phyloP scores from a whole-genome alignment of 2,888 invertebrate genomes.

The Nebria brevicollis region DNA sequence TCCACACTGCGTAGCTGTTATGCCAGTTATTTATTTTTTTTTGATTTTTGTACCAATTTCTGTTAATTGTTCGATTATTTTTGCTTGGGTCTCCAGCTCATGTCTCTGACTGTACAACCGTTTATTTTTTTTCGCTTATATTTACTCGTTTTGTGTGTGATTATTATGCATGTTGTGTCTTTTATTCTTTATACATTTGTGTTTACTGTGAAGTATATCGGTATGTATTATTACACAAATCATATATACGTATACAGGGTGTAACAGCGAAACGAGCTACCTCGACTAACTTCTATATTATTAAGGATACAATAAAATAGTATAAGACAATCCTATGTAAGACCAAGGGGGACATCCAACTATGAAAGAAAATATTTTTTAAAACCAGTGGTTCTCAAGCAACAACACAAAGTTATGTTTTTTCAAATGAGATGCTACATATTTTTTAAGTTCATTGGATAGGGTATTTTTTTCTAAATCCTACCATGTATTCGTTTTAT shows the following conservation, averaged over 20 bases:
- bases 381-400: too few species aligned
- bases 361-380: too few species aligned
- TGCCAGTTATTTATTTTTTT: constrained; percentile 5
- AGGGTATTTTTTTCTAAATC: too few species aligned
- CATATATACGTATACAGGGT: not conserved
- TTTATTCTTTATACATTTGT: constrained; percentile 34
- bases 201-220: constrained; percentile 31
- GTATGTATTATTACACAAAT: constrained; percentile 31
- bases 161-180: constrained; percentile 47
- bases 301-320: too few species aligned
- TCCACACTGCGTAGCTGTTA: constrained; percentile 3
- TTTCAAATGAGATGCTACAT: too few species aligned
- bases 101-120: constrained; percentile 63
- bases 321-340: too few species aligned
- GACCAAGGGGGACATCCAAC: too few species aligned
- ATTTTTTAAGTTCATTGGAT: too few species aligned
- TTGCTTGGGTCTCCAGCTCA: constrained; percentile 57
- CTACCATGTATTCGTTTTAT: too few species aligned
- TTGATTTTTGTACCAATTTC: constrained; percentile 7
- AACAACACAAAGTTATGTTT: too few species aligned
- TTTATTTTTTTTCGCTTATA: constrained; percentile 43
- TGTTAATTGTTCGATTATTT: constrained; percentile 19
- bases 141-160: constrained; percentile 38
- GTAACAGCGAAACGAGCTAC: too few species aligned
- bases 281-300: too few species aligned